Percentiles rank a stretch among this genome's conserved stretches.
Conservation (phyloP, 2,113 vertebrate species). For the Oreotrochilus melanogaster region DNA sequence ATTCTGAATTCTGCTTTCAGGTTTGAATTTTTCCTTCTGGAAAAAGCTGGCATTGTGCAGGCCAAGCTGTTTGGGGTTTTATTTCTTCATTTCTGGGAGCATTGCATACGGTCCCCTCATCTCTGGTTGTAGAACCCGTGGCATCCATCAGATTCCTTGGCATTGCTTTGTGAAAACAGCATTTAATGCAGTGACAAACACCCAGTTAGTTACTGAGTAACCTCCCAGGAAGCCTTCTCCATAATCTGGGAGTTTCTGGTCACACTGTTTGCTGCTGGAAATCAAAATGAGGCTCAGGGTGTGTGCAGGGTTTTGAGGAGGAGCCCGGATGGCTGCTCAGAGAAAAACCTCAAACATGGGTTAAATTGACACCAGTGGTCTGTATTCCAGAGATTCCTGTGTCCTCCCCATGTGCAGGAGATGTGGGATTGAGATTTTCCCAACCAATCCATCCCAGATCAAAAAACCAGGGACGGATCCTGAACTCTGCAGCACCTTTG, state of each 20-base stretch:
- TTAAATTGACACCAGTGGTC: neutral
- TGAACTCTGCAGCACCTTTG: fast-evolving
- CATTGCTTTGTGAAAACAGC: neutral
- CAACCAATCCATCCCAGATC: fast-evolving
- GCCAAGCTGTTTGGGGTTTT: no score
- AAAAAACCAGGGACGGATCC: neutral
- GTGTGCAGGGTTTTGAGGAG: neutral
- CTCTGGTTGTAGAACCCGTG: neutral
- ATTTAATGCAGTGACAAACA: neutral
- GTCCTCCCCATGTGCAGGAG: neutral
- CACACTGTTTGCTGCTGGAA: neutral
- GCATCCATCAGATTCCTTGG: neutral
- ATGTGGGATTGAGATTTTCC: neutral
- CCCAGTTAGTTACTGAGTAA: slow-evolving; percentile 37
- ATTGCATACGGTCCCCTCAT: fast-evolving
- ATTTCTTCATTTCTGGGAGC: fast-evolving
- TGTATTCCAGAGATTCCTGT: neutral
- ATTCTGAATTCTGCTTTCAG: neutral
- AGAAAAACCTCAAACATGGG: neutral
- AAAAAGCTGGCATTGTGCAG: fast-evolving
- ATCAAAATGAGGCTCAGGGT: fast-evolving
- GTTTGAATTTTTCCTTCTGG: neutral
- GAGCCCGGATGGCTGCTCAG: neutral
- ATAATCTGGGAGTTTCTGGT: neutral
- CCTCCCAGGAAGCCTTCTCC: neutral